phyloP scores from a whole-genome alignment of 2,797 vertebrate species.

The Champsocephalus esox region DNA sequence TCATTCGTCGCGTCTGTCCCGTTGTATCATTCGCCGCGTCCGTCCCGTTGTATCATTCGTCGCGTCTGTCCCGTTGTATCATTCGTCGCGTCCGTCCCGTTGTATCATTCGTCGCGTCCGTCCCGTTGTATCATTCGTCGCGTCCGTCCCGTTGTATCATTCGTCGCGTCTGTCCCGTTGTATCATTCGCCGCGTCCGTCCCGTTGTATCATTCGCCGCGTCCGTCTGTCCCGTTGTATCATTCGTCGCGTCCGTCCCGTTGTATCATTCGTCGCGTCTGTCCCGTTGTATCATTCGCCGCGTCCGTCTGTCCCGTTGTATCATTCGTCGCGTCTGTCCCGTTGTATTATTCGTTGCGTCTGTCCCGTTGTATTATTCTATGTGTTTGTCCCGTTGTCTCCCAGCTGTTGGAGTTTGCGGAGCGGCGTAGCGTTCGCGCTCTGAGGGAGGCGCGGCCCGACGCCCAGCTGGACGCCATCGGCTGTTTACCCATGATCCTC shows the following conservation, averaged over 20 bases:
- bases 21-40: not conserved
- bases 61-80: no score
- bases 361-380: not conserved
- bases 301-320: not conserved
- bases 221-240: no score
- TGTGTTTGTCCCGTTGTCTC: accelerated
- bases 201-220: no score
- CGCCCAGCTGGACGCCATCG: constrained; percentile 79
- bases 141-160: no score
- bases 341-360: no score
- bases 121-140: accelerated
- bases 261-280: no score
- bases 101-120: not conserved
- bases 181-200: no score
- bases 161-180: not conserved
- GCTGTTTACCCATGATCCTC: constrained; percentile 78
- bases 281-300: no score
- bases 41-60: accelerated
- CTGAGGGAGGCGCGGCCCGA: constrained; percentile 45
- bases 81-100: not conserved
- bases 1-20: not conserved
- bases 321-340: no score
- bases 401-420: constrained; percentile 79
- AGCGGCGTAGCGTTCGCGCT: constrained; percentile 56
- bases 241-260: no score